These are phyloP conservation scores for Corynorhinus townsendii DNA, from an alignment of 2,113 vertebrate species.

Conservation along the genomic window DNA sequence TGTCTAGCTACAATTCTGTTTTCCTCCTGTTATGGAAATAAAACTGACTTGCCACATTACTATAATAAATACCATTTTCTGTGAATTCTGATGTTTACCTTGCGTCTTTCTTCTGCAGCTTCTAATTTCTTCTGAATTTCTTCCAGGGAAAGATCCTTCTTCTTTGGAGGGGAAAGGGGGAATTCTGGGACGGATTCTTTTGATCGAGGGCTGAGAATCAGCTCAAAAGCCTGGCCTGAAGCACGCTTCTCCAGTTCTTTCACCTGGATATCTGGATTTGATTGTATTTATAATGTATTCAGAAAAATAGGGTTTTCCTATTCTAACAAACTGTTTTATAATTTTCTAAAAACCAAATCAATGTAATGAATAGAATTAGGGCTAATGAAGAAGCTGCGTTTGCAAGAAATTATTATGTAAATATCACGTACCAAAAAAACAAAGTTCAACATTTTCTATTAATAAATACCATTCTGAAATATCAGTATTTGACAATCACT, in stretches of 20 bases:
- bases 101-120: slow-evolving; percentile 95
- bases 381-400: not conserved
- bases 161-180: slow-evolving; percentile 90
- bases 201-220: slow-evolving; percentile 91
- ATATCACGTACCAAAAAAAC: slow-evolving; percentile 7
- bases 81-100: slow-evolving; percentile 80
- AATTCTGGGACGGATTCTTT: slow-evolving; percentile 91
- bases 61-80: slow-evolving; percentile 15
- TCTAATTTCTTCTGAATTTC: slow-evolving; percentile 96
- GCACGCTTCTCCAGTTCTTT: slow-evolving; percentile 95
- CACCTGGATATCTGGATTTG: slow-evolving; percentile 89
- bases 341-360: slow-evolving; percentile 30
- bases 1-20: not conserved
- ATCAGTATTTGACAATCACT: slow-evolving; percentile 43
- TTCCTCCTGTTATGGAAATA: slow-evolving; percentile 8
- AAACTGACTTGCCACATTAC: not conserved
- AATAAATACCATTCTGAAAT: slow-evolving; percentile 13
- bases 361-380: not conserved
- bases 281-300: slow-evolving; percentile 49
- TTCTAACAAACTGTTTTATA: slow-evolving; percentile 14
- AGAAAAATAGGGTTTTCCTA: slow-evolving; percentile 30
- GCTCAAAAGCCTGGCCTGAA: slow-evolving; percentile 96
- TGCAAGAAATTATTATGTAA: slow-evolving; percentile 19
- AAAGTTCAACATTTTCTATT: slow-evolving; percentile 26
- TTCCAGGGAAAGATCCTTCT: slow-evolving; percentile 93